A percentile compares a stretch with the other conserved stretches of the same genome.
Evolutionary conservation across 1,140 invertebrate species (phyloP).

Genomic region (Cecropterus lyciades): DNA sequence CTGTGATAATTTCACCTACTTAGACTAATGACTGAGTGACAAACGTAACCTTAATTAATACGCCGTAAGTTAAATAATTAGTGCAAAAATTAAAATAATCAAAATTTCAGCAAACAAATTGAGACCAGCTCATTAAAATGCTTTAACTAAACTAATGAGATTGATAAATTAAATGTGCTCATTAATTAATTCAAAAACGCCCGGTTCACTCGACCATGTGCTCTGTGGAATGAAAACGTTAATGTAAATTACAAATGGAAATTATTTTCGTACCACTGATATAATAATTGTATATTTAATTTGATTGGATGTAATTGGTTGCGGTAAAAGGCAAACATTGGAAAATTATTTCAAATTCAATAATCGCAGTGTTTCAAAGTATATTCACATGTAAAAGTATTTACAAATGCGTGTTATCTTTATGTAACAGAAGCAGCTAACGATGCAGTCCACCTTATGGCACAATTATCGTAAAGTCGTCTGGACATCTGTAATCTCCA

Average conservation of each 20-base stretch:
- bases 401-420: no score
- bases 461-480: no score
- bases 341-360: no score
- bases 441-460: no score
- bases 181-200: conserved; percentile 4
- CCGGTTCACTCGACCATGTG: conserved; percentile 71
- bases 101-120: conserved; percentile 38
- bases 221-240: conserved; percentile 56
- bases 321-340: not conserved
- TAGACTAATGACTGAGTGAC: conserved; percentile 12
- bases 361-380: no score
- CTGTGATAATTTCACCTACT: not conserved
- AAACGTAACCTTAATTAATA: conserved; percentile 12
- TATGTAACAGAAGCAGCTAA: no score
- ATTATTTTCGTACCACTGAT: not conserved
- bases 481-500: no score
- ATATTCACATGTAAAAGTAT: no score
- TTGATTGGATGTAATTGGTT: not conserved
- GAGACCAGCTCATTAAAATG: conserved; percentile 62
- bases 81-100: conserved; percentile 9
- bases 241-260: conserved; percentile 11
- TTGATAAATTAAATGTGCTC: conserved; percentile 21
- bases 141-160: conserved; percentile 43
- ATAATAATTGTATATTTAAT: no score
- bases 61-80: not conserved